Conservation (phyloP, 2,888 invertebrate genomes). For the Crossocerus cetratus region DNA sequence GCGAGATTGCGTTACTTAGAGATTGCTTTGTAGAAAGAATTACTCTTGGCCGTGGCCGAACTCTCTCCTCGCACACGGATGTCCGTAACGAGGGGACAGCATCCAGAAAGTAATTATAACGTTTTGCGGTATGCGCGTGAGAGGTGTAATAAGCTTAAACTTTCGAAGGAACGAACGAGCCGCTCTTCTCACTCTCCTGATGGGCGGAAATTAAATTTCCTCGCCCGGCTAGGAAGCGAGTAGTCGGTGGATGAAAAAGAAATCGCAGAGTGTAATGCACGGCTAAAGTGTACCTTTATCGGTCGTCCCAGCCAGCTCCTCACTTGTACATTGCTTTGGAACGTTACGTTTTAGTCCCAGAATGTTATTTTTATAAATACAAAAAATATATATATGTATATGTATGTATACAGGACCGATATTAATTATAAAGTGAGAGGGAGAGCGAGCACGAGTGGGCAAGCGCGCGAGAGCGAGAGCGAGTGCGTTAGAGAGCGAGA, state of each 20-base stretch:
- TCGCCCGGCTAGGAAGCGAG: conserved; percentile 18
- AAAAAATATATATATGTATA: conserved; percentile 64
- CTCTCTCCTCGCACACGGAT: conserved; percentile 31
- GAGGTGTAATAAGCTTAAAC: conserved; percentile 14
- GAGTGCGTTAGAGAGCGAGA: conserved; percentile 16
- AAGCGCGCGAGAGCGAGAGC: background rate
- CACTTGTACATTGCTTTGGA: conserved; percentile 63
- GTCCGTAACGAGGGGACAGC: conserved; percentile 19
- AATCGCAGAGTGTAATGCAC: conserved; percentile 29
- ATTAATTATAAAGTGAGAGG: conserved; percentile 37
- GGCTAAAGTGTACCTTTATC: conserved; percentile 53
- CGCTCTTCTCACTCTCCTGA: conserved; percentile 30
- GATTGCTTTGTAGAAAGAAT: conserved; percentile 8
- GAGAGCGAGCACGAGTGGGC: background rate
- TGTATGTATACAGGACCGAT: conserved; percentile 69
- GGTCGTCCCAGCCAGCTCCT: conserved; percentile 55
- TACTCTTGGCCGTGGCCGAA: background rate
- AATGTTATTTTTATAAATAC: conserved; percentile 75
- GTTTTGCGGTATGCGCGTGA: conserved; percentile 23
- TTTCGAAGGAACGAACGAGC: conserved; percentile 29
- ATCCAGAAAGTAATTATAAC: conserved; percentile 11
- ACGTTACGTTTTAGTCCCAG: conserved; percentile 71
- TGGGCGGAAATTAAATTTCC: conserved; percentile 45
- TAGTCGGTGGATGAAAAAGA: background rate
- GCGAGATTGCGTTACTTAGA: background rate